A percentile compares a stretch with the other conserved stretches of the same genome.
Conservation (phyloP, 2,113 vertebrate genomes). For the Sakesphorus luctuosus region DNA sequence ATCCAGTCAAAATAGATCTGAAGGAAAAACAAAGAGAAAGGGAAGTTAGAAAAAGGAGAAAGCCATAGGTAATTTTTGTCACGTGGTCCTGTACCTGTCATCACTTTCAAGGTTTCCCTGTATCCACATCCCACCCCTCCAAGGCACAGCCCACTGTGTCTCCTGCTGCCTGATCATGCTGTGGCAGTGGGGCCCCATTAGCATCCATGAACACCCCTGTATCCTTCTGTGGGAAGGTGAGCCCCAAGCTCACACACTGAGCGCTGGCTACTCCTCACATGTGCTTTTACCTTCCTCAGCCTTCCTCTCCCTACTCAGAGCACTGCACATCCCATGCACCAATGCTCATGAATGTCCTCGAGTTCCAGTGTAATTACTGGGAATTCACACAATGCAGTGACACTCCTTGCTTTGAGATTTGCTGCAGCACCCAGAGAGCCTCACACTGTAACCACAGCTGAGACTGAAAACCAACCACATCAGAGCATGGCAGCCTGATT, state of each 20-base stretch:
- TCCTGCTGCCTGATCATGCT: not conserved
- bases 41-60: not conserved
- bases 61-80: not conserved
- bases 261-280: not conserved
- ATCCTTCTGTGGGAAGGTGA: not conserved
- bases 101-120: not conserved
- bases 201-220: not conserved
- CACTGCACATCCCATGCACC: not conserved
- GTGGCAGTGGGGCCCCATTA: not conserved
- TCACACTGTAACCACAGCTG: not conserved
- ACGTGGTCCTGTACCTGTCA: not conserved
- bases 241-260: not conserved
- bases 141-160: not conserved
- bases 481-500: not conserved
- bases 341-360: not conserved
- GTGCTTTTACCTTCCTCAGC: not conserved
- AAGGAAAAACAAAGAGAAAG: not conserved
- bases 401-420: not conserved
- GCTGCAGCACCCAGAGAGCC: not conserved
- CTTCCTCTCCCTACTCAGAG: not conserved
- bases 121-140: not conserved
- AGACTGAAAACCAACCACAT: not conserved
- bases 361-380: not conserved
- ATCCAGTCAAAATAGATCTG: constrained; percentile 93
- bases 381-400: not conserved